Evolutionary conservation across 1,140 invertebrate species (phyloP).

Genomic region (Phthorimaea operculella): DNA sequence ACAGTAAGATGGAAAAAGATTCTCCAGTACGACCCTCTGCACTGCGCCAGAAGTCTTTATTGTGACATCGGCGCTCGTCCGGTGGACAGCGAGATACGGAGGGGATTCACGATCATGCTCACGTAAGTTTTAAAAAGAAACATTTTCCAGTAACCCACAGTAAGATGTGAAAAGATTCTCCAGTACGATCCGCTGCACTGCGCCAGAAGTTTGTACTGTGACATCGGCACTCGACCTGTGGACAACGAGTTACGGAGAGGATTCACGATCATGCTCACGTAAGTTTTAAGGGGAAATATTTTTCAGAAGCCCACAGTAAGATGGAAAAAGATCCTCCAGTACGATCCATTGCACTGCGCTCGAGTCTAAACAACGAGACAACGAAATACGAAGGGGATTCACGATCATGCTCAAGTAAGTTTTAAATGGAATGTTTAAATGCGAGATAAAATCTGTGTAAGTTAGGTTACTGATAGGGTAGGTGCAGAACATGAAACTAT

Average conservation of each 20-base stretch:
- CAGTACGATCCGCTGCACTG: slow-evolving; percentile 47
- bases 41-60: slow-evolving; percentile 49
- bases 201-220: slow-evolving; percentile 47
- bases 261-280: slow-evolving; percentile 50
- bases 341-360: slow-evolving; percentile 50
- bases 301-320: slow-evolving; percentile 36
- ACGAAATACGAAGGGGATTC: slow-evolving; percentile 35
- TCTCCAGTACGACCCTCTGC: slow-evolving; percentile 41
- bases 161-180: slow-evolving; percentile 51
- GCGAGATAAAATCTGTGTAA: too few species aligned
- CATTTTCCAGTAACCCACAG: slow-evolving; percentile 30
- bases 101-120: slow-evolving; percentile 47
- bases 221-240: slow-evolving; percentile 28
- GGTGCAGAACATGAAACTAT: too few species aligned
- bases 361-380: slow-evolving; percentile 48
- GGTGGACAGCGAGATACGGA: slow-evolving; percentile 28
- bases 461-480: too few species aligned
- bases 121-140: slow-evolving; percentile 44
- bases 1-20: slow-evolving; percentile 52
- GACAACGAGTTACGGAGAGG: slow-evolving; percentile 34
- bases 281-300: slow-evolving; percentile 31
- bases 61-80: slow-evolving; percentile 38
- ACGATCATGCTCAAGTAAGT: slow-evolving; percentile 52
- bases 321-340: slow-evolving; percentile 46
- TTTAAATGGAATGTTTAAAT: too few species aligned